Base-by-base conservation (phyloP, 2,797 vertebrate genomes). In the Tangara arthus region DNA sequence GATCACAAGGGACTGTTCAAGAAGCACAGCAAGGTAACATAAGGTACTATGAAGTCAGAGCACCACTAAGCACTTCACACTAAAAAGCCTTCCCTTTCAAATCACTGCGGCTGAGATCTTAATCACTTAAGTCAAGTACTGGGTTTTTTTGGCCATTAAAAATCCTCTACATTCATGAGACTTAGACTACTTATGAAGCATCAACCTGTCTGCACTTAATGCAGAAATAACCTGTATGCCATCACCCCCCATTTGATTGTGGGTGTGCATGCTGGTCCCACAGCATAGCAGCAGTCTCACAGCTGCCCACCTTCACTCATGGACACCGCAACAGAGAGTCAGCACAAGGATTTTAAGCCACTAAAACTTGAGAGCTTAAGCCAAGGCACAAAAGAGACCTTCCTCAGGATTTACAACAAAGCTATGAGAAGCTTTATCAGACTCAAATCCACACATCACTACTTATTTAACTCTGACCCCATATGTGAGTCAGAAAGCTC, bases 401-500 rank as follows among this genome's bases (percentile, higher is more conserved):
- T 49, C n/a, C n/a, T 71, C 27, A 15, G 15, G 27, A 30, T 34
- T 64, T 47, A 4, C 46, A 70, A 15, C 32, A 77, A 47, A 70
- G 16, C 49, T 41, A 15, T 18, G 27, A 87, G 23, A 60, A 59
- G 35, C 50, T 22, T 72, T 59, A 7, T 7, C 21, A 19, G 12
- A 26, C 42, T 64, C 5, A 18, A 9, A 77, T 37, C 22, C 34
- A 35, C 22, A 18, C 3, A 1, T 3, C 11, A 1, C 41, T 52
- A 46, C 24, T 64, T 46, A 18, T 15, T 80, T 52, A 53, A 61
- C 10, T 13, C 27, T 55, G 44, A 42, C 34, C 24, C n/a, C 9
- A 5, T 0, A 3, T 0, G 3, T 0, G 0, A 9, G 4, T 22
- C 42, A 78, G 15, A 82, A 39, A 72, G 0, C 19, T 57, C 15